These are phyloP conservation scores for Cepaea nemoralis DNA, from an alignment of 1,140 invertebrate genomes.

Conservation along the genomic window DNA sequence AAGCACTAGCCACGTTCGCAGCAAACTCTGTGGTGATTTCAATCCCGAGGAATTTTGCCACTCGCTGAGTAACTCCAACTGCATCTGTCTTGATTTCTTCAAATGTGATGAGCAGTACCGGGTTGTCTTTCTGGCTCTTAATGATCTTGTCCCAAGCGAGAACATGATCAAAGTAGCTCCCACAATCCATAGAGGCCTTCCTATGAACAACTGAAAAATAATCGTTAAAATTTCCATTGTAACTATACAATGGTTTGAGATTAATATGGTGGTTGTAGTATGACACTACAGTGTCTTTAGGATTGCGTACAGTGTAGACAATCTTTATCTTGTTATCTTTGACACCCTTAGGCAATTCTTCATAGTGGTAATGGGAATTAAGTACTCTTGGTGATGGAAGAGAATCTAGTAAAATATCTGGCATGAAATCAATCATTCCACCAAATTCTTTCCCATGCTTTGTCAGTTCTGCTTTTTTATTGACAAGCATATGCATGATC, in stretches of 20 bases:
- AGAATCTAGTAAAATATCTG: constrained; percentile 18
- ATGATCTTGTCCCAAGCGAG: constrained; percentile 5
- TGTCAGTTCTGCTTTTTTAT: background rate
- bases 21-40: background rate
- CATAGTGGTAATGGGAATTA: constrained; percentile 10
- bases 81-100: background rate
- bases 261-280: constrained; percentile 21
- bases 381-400: constrained; percentile 30
- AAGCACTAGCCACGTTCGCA: background rate
- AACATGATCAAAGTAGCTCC: constrained; percentile 20
- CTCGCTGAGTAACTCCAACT: background rate
- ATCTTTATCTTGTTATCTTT: constrained; percentile 24
- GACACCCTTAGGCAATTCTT: constrained; percentile 4
- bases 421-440: constrained; percentile 11
- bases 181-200: constrained; percentile 7
- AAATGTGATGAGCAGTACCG: background rate
- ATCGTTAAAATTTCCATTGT: constrained; percentile 4
- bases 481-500: constrained; percentile 1
- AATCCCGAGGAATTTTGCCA: constrained; percentile 8
- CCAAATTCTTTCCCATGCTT: constrained; percentile 18
- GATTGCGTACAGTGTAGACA: background rate
- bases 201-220: constrained; percentile 7
- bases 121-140: background rate
- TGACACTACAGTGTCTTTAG: constrained; percentile 32
- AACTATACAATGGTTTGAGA: background rate